Evolutionary conservation across 1,140 invertebrate genomes (phyloP), one percentile per base, ranked within the genome.

Genomic region (Megathymus violae): DNA sequence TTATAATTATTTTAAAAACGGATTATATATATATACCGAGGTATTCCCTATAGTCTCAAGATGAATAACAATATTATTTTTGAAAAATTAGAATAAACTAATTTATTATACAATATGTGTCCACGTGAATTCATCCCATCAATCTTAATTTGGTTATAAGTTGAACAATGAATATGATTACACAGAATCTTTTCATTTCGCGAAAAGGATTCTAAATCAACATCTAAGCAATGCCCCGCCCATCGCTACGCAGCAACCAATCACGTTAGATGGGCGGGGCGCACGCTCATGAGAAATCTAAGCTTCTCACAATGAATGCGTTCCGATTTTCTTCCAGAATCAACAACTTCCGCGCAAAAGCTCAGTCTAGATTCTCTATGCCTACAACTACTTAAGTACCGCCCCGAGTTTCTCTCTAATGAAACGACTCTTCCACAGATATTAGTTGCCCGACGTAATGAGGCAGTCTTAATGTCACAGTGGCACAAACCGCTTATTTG

Each of bases 181-280:
- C 56, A 67, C 38, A 62, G 62, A 58, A 50, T 38, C 25, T 44
- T 51, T 60, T 43, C 43, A 56, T 58, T 67, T 64, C 56, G 52
- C 61, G 56, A 70, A 56, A 77, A 76, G 68, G 60, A 62, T 81
- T 85, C 88, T 88, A 88, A 86, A 74, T 74, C 60, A 59, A 65
- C 71, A 74, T 90, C 87, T 89, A 89, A 89, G 71, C 76, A 67
- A 76, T 66, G 85, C 85, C 68, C 80, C 88, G 88, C 88, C 88
- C 85, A 74, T 59, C 77, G 76, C 69, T 81, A 77, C 67, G 67
- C 63, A 34, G 60, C 74, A 63, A 62, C 88, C 88, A 91, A 90
- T 90, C 60, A 73, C 78, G 75, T 64, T 59, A 58, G 17, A 74
- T 68, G 80, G 86, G 88, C 88, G 88, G 82, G 60, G 85, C 82